phyloP scores from a whole-genome alignment of 2,113 vertebrate genomes.

The Aptenodytes patagonicus region DNA sequence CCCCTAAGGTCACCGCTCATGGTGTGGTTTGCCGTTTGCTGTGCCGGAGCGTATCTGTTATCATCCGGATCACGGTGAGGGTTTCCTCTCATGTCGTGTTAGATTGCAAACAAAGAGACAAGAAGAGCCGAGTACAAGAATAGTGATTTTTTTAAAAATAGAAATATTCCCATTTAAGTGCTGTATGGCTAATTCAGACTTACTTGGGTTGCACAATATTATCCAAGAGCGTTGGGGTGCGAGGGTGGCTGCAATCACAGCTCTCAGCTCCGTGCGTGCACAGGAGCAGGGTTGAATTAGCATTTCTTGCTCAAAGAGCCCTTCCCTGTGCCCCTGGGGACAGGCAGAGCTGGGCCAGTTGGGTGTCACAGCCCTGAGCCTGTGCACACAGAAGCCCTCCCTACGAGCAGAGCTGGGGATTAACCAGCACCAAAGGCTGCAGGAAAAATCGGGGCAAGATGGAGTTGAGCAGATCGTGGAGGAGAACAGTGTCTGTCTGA shows the following conservation, averaged over 20 bases:
- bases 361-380: not conserved
- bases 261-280: not conserved
- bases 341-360: not conserved
- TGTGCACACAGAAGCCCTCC: not conserved
- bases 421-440: not conserved
- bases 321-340: not conserved
- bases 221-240: not conserved
- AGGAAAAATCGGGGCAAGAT: not conserved
- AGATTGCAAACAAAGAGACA: not conserved
- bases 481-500: not conserved
- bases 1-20: not conserved
- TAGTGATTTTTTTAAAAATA: rapidly evolving
- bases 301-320: not conserved
- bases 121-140: not conserved
- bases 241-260: not conserved
- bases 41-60: rapidly evolving
- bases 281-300: not conserved
- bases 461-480: not conserved
- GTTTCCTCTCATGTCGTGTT: not conserved
- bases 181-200: not conserved
- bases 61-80: not conserved
- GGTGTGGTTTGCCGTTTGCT: not conserved
- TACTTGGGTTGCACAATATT: not conserved
- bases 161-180: not conserved
- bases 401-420: rapidly evolving